Base-by-base conservation (phyloP, 2,888 invertebrate species). In the Orthosia gothica region DNA sequence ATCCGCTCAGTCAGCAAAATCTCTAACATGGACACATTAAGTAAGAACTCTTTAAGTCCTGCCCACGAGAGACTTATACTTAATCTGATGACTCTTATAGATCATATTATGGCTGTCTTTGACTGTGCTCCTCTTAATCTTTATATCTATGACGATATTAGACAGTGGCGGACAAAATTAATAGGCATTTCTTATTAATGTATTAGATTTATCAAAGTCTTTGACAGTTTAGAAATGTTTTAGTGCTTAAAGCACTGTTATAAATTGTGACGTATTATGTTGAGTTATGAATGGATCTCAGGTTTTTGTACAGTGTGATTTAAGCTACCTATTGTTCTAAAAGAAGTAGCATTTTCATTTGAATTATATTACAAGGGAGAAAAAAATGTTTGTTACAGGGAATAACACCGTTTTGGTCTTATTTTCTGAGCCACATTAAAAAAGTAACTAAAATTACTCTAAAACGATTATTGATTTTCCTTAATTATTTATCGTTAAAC, bases 71-170 rank as follows among this genome's bases (percentile, higher is more conserved):
- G 47, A 78, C 87, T 88, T 84, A 83, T 65, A 86, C 82, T 87
- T 90, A 89, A 88, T 89, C 90, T 85, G 81, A 78, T 74, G 87
- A 79, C 86, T 89, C 83, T 69, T 87, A 82, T 79, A 85, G 86
- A 89, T 88, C 79, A 88, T 83, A 88, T 89, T 90, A 89, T 84
- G 80, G 76, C 76, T 77, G 82, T 80, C 84, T 89, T 89, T 89
- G 86, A 87, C 85, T 82, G 74, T 82, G 83, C 70, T 83, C 77
- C 69, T 72, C 76, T 83, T 87, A 85, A 87, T 89, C 83, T 86
- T 81, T 82, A 61, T 84, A 86, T 80, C 58, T 83, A 76, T 79
- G 80, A 75, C 62, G 75, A 74, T 82, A 81, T 81, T 79, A 80
- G 74, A 77, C 61, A 71, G 40, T 76, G 69, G 59, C 45, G 70